Conservation (phyloP, 35 echinoderm and acorn worm genomes). For the Lytechinus pictus region DNA sequence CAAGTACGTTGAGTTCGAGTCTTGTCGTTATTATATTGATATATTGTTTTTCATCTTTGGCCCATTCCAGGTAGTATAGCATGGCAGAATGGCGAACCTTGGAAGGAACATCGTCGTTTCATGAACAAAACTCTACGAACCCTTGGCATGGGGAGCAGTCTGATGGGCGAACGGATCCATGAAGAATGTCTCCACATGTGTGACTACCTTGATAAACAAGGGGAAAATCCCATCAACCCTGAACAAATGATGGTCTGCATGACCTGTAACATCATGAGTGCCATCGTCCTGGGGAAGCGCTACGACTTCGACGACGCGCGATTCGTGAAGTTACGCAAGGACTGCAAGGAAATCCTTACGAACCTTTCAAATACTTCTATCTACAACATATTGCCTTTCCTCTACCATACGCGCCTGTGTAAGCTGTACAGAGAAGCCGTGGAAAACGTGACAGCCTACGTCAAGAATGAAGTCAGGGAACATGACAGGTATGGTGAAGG, state of each 20-base stretch:
- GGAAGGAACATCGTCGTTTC: conserved; percentile 59
- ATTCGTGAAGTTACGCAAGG: conserved; percentile 26
- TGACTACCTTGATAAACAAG: conserved; percentile 27
- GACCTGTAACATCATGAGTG: conserved; percentile 53
- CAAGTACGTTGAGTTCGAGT: too few species aligned
- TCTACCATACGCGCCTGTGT: conserved; percentile 52
- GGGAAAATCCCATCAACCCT: conserved; percentile 49
- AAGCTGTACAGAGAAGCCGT: conserved; percentile 42
- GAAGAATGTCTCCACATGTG: conserved; percentile 50
- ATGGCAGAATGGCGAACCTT: conserved; percentile 57
- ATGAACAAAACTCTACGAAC: conserved; percentile 34
- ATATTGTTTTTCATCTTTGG: neutral
- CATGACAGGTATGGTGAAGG: neutral
- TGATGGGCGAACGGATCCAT: conserved; percentile 40
- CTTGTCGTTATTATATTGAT: too few species aligned
- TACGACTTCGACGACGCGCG: conserved; percentile 50
- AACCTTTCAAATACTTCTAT: neutral
- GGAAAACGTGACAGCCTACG: conserved; percentile 11
- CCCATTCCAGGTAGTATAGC: conserved; percentile 39
- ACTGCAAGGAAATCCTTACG: conserved; percentile 43
- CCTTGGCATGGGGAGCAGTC: conserved; percentile 58
- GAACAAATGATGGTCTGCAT: conserved; percentile 39
- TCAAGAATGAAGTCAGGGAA: neutral
- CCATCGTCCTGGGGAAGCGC: conserved; percentile 12
- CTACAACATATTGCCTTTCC: conserved; percentile 56